Percentiles rank a stretch among this genome's conserved stretches.
These are phyloP conservation scores for Alcedo atthis DNA, from an alignment of 2,797 vertebrate genomes.

Conservation along the genomic window DNA sequence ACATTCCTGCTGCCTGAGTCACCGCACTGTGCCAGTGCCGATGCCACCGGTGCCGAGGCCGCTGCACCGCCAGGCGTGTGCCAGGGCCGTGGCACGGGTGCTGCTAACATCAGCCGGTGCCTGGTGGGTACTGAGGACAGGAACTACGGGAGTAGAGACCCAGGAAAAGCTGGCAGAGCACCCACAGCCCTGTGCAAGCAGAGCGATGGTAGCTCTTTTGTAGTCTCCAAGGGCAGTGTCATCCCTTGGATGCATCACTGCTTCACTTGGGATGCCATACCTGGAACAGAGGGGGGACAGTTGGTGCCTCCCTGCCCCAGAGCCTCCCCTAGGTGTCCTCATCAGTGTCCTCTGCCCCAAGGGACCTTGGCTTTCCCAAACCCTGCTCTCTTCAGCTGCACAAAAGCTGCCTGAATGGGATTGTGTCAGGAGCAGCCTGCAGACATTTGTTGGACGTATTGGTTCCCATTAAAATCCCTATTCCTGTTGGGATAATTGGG, in stretches of 20 bases:
- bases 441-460: background rate
- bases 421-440: background rate
- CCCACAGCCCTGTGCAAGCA: accelerated
- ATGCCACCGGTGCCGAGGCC: background rate
- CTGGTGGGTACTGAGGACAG: accelerated
- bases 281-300: background rate
- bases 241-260: background rate
- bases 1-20: slow-evolving; percentile 74
- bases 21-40: background rate
- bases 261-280: background rate
- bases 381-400: accelerated
- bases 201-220: accelerated
- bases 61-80: accelerated
- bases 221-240: accelerated
- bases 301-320: accelerated
- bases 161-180: background rate
- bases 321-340: background rate
- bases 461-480: slow-evolving; percentile 28
- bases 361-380: background rate
- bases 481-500: slow-evolving; percentile 15
- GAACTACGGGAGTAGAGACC: accelerated
- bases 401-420: slow-evolving; percentile 26
- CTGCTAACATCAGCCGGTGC: background rate
- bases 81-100: background rate
- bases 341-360: background rate